Evolutionary conservation across 2,888 invertebrate species (phyloP).

Genomic region (Meliscaeva auricollis): DNA sequence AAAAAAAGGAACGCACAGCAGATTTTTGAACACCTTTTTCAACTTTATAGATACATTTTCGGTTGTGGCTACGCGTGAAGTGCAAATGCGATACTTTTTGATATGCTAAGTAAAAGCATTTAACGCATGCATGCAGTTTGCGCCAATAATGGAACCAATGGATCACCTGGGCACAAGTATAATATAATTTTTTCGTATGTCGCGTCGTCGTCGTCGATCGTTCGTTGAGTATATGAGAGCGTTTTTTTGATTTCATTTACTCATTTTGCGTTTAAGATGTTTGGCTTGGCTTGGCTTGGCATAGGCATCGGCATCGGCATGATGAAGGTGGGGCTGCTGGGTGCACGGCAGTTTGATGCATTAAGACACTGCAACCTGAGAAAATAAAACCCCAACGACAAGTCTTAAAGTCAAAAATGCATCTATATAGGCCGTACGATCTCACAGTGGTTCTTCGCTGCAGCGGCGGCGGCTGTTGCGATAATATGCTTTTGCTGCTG

Average conservation of each 20-base stretch:
- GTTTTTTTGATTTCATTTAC: constrained; percentile 59
- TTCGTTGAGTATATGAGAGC: constrained; percentile 62
- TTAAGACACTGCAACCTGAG: constrained; percentile 58
- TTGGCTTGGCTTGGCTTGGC: no score
- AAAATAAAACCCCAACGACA: constrained; percentile 66
- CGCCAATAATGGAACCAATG: constrained; percentile 48
- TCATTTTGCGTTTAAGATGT: constrained; percentile 62
- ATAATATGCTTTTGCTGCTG: constrained; percentile 71
- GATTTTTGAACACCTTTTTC: constrained; percentile 66
- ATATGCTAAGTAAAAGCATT: constrained; percentile 64
- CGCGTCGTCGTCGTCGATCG: background rate
- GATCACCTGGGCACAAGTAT: constrained; percentile 68
- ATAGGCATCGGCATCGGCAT: no score
- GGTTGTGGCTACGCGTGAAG: constrained; percentile 40
- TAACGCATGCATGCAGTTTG: constrained; percentile 61
- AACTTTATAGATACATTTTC: constrained; percentile 39
- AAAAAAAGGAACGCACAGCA: constrained; percentile 37
- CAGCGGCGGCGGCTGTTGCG: constrained; percentile 54
- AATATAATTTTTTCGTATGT: constrained; percentile 41
- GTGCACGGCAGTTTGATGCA: constrained; percentile 72
- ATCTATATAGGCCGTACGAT: constrained; percentile 68
- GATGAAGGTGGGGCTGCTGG: constrained; percentile 75
- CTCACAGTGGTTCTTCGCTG: constrained; percentile 74
- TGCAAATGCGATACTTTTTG: constrained; percentile 51
- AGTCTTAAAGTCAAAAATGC: constrained; percentile 68